Evolutionary conservation across 2,113 vertebrate species (phyloP).

Genomic region (Cheilinus undulatus): DNA sequence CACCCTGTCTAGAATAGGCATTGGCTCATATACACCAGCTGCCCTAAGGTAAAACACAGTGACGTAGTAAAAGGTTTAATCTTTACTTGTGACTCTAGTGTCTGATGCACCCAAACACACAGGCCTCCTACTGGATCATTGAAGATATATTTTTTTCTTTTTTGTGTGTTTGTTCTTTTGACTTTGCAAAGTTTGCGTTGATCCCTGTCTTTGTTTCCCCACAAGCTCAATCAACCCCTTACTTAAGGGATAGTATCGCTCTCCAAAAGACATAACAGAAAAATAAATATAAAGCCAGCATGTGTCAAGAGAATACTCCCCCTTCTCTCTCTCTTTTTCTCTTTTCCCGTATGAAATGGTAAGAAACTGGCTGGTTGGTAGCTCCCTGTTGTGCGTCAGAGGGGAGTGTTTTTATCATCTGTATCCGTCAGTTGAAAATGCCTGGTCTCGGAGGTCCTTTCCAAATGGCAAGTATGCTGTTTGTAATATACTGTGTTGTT

Average conservation of each 20-base stretch:
- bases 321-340: constrained; percentile 19
- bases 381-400: constrained; percentile 48
- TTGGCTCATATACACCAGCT: too few species aligned
- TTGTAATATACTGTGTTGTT: constrained; percentile 27
- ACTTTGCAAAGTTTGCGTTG: constrained; percentile 11
- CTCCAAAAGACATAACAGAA: constrained; percentile 43
- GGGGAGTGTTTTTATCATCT: constrained; percentile 55
- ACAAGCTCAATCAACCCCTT: constrained; percentile 29
- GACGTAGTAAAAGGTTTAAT: too few species aligned
- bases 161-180: not conserved
- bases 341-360: constrained; percentile 31
- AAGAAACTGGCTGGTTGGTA: constrained; percentile 52
- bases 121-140: not conserved
- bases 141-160: too few species aligned
- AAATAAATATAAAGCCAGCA: constrained; percentile 48
- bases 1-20: too few species aligned
- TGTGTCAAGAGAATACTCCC: constrained; percentile 50
- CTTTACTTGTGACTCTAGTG: too few species aligned
- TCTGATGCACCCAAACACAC: not conserved
- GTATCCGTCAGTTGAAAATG: constrained; percentile 56
- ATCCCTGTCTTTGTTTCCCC: not conserved
- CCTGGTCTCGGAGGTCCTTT: constrained; percentile 47
- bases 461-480: constrained; percentile 26
- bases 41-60: too few species aligned
- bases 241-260: constrained; percentile 6